Conservation (phyloP, 2,888 invertebrate species). For the Lycocerus yunnanus region DNA sequence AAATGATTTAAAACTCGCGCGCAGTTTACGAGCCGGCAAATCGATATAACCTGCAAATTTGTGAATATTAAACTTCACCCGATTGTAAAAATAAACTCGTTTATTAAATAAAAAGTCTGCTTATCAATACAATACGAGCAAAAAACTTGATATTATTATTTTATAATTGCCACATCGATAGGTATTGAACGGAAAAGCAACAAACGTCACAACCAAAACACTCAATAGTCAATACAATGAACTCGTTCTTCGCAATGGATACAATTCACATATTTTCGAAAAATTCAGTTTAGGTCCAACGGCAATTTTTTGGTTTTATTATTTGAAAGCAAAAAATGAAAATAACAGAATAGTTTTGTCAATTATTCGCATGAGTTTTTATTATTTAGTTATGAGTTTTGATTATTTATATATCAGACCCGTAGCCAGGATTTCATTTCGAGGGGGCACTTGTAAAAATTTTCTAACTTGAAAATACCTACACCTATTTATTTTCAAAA, state of each 20-base stretch:
- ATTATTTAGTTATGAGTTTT: too few species aligned
- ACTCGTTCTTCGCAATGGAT: neutral
- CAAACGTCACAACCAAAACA: neutral
- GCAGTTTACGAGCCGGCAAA: constrained; percentile 23
- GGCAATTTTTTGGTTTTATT: neutral
- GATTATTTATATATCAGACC: too few species aligned
- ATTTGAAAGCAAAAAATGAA: too few species aligned
- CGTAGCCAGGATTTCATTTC: too few species aligned
- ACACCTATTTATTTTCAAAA: too few species aligned
- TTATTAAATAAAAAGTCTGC: neutral
- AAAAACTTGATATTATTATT: neutral
- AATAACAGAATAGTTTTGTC: too few species aligned
- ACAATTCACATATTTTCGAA: neutral
- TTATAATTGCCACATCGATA: neutral
- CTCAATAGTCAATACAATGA: neutral
- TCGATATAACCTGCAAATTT: constrained; percentile 29
- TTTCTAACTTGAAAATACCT: too few species aligned
- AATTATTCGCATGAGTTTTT: too few species aligned
- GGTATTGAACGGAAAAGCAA: neutral
- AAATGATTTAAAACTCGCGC: constrained; percentile 27
- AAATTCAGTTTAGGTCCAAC: neutral
- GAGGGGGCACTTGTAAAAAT: too few species aligned
- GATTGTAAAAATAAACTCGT: neutral
- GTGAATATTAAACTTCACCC: neutral
- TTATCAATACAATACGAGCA: neutral